phyloP scores from a whole-genome alignment of 1,140 invertebrate genomes.

The Leptinotarsa defecta region DNA sequence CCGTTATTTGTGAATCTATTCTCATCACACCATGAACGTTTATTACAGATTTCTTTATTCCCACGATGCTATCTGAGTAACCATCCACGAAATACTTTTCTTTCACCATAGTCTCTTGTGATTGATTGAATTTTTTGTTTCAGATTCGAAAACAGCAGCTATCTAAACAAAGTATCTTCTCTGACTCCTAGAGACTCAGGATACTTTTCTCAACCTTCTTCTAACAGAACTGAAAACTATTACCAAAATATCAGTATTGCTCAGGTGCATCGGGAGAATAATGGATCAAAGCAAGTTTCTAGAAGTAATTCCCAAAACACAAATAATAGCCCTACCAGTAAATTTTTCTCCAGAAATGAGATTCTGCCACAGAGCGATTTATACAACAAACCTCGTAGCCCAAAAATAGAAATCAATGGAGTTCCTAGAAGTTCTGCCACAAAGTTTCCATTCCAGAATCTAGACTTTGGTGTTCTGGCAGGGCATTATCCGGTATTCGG shows the following conservation, averaged over 20 bases:
- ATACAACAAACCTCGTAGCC: background rate
- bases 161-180: background rate
- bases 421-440: background rate
- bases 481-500: constrained; percentile 28
- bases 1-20: too few species aligned
- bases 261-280: background rate
- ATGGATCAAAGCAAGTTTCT: background rate
- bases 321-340: background rate
- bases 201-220: background rate
- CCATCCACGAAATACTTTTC: too few species aligned
- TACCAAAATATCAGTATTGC: constrained; percentile 1
- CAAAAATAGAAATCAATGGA: background rate
- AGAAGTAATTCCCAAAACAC: background rate
- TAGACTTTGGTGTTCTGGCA: constrained; percentile 16
- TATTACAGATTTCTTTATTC: too few species aligned
- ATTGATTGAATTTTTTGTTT: background rate
- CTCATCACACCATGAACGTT: too few species aligned
- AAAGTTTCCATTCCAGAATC: background rate
- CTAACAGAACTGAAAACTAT: background rate
- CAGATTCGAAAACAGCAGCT: background rate
- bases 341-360: background rate
- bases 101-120: background rate
- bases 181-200: background rate
- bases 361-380: background rate
- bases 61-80: too few species aligned